A percentile compares a stretch with the other conserved stretches of the same genome.
These are phyloP conservation scores for Centropristis striata DNA, from an alignment of 2,113 vertebrate species.

Conservation along the genomic window DNA sequence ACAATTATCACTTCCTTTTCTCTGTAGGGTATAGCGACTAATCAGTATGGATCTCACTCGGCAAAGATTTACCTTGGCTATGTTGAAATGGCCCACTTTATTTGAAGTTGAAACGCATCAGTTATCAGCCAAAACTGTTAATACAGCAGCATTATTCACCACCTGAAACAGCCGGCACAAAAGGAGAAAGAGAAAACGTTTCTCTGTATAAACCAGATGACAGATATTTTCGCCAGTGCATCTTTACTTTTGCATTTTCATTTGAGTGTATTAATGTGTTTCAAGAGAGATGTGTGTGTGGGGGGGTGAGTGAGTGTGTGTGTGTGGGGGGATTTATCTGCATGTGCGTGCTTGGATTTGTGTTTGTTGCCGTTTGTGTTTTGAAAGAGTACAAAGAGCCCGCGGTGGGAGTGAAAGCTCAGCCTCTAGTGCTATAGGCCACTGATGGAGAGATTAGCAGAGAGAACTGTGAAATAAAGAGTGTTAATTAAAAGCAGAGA, in stretches of 20 bases:
- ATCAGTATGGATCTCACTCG: slow-evolving; percentile 57
- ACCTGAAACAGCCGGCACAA: slow-evolving; percentile 48
- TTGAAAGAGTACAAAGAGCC: slow-evolving; percentile 69
- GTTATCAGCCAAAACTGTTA: slow-evolving; percentile 63
- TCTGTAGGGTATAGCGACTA: slow-evolving; percentile 24
- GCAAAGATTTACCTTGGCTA: slow-evolving; percentile 40
- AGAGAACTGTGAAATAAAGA: slow-evolving; percentile 73
- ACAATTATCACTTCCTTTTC: slow-evolving; percentile 2
- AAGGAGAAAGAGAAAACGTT: slow-evolving; percentile 8
- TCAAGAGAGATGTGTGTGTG: slow-evolving; percentile 43
- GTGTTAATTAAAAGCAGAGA: slow-evolving; percentile 80
- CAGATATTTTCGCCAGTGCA: slow-evolving; percentile 51
- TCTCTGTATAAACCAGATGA: slow-evolving; percentile 57
- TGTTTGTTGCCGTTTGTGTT: slow-evolving; percentile 64
- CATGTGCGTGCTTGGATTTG: slow-evolving; percentile 28
- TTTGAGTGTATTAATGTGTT: slow-evolving; percentile 58
- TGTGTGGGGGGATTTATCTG: slow-evolving; percentile 56
- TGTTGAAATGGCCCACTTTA: slow-evolving; percentile 57
- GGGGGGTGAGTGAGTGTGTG: slow-evolving; percentile 29
- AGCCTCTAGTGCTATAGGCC: slow-evolving; percentile 63
- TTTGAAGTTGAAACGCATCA: slow-evolving; percentile 58
- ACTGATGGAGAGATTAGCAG: slow-evolving; percentile 76
- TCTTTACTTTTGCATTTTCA: slow-evolving; percentile 56
- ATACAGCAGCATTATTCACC: slow-evolving; percentile 16
- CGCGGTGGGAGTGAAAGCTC: slow-evolving; percentile 68